Conservation (phyloP, 2,888 invertebrate genomes). For the Drosophila prostipennis region DNA sequence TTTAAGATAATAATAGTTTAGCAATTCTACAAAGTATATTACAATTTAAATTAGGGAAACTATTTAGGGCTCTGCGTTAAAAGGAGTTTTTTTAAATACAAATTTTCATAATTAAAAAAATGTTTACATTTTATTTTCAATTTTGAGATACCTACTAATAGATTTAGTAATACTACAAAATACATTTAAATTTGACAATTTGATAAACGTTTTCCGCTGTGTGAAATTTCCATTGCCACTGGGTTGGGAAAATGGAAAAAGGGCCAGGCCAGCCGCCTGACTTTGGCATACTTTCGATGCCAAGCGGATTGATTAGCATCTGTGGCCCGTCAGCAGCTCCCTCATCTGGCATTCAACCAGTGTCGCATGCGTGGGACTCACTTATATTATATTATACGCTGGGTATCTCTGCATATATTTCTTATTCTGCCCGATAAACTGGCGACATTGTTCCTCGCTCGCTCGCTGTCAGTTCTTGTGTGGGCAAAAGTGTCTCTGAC, state of each 20-base stretch:
- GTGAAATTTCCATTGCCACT: constrained; percentile 40
- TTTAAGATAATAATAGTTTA: no score
- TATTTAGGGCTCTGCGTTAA: no score
- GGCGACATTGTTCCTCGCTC: constrained; percentile 63
- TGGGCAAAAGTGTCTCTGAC: constrained; percentile 31
- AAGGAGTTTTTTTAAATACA: no score
- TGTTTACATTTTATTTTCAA: no score
- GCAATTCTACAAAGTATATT: no score
- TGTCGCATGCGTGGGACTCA: constrained; percentile 38
- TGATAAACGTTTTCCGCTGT: background rate
- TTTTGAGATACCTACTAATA: no score
- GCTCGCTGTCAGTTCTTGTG: constrained; percentile 40
- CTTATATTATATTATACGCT: constrained; percentile 15
- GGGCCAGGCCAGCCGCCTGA: constrained; percentile 61
- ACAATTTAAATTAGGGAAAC: no score
- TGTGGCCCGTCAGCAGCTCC: constrained; percentile 27
- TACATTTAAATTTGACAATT: background rate
- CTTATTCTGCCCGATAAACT: constrained; percentile 56
- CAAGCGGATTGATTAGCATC: constrained; percentile 52
- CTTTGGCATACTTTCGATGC: constrained; percentile 72
- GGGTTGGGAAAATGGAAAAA: constrained; percentile 45
- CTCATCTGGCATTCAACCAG: constrained; percentile 45
- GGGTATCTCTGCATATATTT: constrained; percentile 38
- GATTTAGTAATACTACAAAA: no score
- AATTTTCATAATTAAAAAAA: no score